Evolutionary conservation across 2,797 vertebrate species (phyloP), one percentile per base, ranked within the genome.

Genomic region (Eupleurogrammus muticus): DNA sequence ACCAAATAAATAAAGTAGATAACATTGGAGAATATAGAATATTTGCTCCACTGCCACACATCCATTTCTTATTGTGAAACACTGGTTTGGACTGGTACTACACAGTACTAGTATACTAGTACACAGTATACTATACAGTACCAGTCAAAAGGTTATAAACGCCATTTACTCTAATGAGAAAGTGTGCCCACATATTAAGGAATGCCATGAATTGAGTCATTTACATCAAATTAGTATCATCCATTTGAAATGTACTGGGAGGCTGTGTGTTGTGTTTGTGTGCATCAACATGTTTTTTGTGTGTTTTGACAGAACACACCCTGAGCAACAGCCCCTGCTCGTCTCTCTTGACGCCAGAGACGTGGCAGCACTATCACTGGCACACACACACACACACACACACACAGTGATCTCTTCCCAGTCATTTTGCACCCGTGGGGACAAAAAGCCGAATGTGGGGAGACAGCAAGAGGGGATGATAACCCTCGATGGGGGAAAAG

Each of bases 381-480:
- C 81, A 76, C 53, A 75, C 84, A 88, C 70, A 79, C 84, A 57
- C n/a, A n/a, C n/a, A n/a, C n/a, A n/a, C 81, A 76, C 53, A 75
- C 84, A 88, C 70, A 79, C 84, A 57, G 81, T 40, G 52, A 82
- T 80, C 80, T 81, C 73, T 79, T 88, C 82, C 75, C 74, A 80
- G 79, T 82, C 81, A 80, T 81, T n/a, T 89, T 86, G 77, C 76
- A 84, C 83, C 85, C 70, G 24, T 75, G 59, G 82, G 87, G 77
- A 90, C 86, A 85, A 88, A n/a, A 86, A 85, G 68, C 83, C 88
- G 80, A 67, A 72, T 20, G 71, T 81, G 80, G 81, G 83, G 69
- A 89, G 77, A 82, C 77, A 74, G 85, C 73, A 81, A 82, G 35
- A 46, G 73, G 70, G 66, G 70, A 47, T 70, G 83, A 89, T 86